phyloP scores from a whole-genome alignment of 2,113 vertebrate species.

The Anseranas semipalmata region DNA sequence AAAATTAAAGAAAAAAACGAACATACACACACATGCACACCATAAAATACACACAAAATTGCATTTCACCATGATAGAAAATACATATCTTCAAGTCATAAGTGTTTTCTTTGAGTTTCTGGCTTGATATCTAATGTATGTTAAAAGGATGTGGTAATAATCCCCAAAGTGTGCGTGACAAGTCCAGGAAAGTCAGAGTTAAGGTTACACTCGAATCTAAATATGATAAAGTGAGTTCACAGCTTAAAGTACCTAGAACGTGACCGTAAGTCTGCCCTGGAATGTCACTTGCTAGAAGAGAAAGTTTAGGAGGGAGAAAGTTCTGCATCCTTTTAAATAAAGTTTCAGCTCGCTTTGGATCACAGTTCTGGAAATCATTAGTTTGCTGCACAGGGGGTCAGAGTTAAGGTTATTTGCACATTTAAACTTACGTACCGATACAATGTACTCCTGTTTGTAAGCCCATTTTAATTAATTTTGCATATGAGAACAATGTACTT shows the following conservation, averaged over 20 bases:
- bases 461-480: neutral
- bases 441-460: neutral
- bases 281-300: neutral
- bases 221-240: neutral
- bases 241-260: neutral
- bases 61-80: neutral
- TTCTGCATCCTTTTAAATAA: neutral
- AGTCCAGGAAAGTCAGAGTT: neutral
- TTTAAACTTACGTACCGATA: neutral
- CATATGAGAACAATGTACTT: neutral
- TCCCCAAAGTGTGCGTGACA: neutral
- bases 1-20: neutral
- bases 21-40: neutral
- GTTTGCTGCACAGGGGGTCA: neutral
- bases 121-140: neutral
- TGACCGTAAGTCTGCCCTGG: neutral
- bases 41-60: slow-evolving; percentile 4
- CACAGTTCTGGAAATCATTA: neutral
- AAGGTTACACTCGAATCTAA: neutral
- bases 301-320: neutral
- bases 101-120: slow-evolving; percentile 22
- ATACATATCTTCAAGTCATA: neutral
- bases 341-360: neutral
- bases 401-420: neutral
- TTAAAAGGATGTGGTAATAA: neutral